phyloP scores from a whole-genome alignment of 2,888 invertebrate species.

The Tridacna crocea region DNA sequence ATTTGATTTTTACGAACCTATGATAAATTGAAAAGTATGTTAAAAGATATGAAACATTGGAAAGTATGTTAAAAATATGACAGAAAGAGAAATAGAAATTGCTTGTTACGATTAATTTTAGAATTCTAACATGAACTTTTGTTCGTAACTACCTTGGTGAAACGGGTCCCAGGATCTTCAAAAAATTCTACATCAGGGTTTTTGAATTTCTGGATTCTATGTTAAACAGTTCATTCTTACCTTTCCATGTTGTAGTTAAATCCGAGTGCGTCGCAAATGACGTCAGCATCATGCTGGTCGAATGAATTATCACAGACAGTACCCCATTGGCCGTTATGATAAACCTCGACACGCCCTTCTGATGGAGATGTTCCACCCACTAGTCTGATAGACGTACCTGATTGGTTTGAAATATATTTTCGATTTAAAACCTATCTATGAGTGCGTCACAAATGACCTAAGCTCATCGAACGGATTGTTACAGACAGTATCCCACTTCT shows the following conservation, averaged over 20 bases:
- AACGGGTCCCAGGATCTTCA: too few species aligned
- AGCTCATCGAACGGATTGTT: constrained; percentile 34
- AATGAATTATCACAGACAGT: constrained; percentile 48
- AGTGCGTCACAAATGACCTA: constrained; percentile 44
- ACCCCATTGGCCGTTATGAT: constrained; percentile 44
- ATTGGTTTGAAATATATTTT: background rate
- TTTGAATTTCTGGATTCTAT: too few species aligned
- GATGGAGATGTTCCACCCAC: constrained; percentile 41
- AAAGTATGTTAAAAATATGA: too few species aligned
- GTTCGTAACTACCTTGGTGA: too few species aligned
- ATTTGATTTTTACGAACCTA: too few species aligned
- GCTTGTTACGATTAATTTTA: too few species aligned
- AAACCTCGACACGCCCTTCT: constrained; percentile 50
- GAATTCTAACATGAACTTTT: too few species aligned
- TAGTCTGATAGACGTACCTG: constrained; percentile 39
- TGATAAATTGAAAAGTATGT: too few species aligned
- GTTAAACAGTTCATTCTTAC: constrained; percentile 5
- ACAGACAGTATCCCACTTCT: constrained; percentile 52
- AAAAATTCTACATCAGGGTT: too few species aligned
- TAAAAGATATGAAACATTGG: too few species aligned
- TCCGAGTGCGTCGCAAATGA: constrained; percentile 40
- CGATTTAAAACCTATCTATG: background rate
- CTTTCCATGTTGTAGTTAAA: constrained; percentile 30
- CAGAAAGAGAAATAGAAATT: too few species aligned
- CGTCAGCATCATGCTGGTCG: constrained; percentile 36